phyloP scores from a whole-genome alignment of 2,113 vertebrate species.

The Fukomys damarensis region DNA sequence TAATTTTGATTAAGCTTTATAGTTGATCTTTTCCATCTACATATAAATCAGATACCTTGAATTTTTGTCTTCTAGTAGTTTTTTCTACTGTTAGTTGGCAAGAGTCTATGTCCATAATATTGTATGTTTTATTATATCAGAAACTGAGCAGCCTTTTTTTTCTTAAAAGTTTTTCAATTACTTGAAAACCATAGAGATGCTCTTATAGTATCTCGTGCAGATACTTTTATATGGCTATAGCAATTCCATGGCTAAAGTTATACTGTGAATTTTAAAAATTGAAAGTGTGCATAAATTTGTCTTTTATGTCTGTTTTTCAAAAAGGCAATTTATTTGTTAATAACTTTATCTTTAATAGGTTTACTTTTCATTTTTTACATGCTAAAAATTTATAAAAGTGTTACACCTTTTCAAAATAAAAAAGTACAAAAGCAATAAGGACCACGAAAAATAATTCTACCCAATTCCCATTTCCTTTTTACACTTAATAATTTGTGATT shows the following conservation, averaged over 20 bases:
- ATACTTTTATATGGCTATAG: not conserved
- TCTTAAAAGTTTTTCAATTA: constrained; percentile 41
- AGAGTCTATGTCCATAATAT: not conserved
- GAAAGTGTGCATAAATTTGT: constrained; percentile 2
- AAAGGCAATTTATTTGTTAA: not conserved
- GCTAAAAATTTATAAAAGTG: not conserved
- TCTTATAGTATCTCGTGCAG: not conserved
- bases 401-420: constrained; percentile 54
- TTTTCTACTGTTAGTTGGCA: not conserved
- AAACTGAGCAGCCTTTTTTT: constrained; percentile 29
- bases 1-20: constrained; percentile 36
- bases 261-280: not conserved
- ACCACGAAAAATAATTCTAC: constrained; percentile 8
- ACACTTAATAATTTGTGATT: not conserved
- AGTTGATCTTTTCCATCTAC: not conserved
- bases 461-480: not conserved
- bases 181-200: not conserved
- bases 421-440: not conserved
- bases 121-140: constrained; percentile 19
- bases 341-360: not conserved
- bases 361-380: not conserved
- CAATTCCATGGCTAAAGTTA: not conserved
- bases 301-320: constrained; percentile 35
- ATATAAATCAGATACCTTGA: constrained; percentile 17
- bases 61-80: constrained; percentile 5